Evolutionary conservation across 1,140 invertebrate species (phyloP), one percentile per base, ranked within the genome.

Genomic region (Zaprionus ghesquierei): DNA sequence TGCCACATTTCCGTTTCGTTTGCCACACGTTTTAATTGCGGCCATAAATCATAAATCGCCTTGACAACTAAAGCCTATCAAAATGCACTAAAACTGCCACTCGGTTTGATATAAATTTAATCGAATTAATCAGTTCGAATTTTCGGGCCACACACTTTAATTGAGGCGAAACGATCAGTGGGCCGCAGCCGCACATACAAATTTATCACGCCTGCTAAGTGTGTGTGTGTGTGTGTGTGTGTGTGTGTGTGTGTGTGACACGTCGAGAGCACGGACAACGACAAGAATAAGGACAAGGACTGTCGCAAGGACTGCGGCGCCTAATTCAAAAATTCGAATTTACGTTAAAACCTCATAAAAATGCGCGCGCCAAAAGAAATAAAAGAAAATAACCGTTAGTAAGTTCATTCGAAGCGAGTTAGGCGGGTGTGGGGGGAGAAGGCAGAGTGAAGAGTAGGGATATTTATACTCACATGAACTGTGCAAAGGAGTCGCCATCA

Each of bases 331-430:
- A 68, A 70, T 75, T 75, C 49, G 72, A 70, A 78, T 78, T 64
- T 63, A 63, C 81, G 64, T 89, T 77, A 87, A 82, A 74, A 59
- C 69, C 75, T 71, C 69, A 86, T 87, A 86, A 81, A 82, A 82
- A 76, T 68, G 20, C 55, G 63, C 63, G 44, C 66, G 31, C 49
- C 18, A 56, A 69, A 62, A 63, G 18, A 41, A 63, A 35, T 15
- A 41, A 63, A 35, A 64, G 20, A 20, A 56, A 31, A 55, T 38
- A 61, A 60, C 69, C 59, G 68, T 75, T 75, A 75, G 58, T 38
- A 69, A 63, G 75, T 77, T 75, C 75, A 80, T 85, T 73, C 66
- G 23, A 68, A 59, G 58, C 58, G 66, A 22, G 5, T 3, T 2
- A 13, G 41, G 51, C 10, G 10, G 15, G 18, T 4, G 5, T 15